These are phyloP conservation scores for Electrophaes corylata DNA, from an alignment of 2,888 invertebrate species.

Conservation along the genomic window DNA sequence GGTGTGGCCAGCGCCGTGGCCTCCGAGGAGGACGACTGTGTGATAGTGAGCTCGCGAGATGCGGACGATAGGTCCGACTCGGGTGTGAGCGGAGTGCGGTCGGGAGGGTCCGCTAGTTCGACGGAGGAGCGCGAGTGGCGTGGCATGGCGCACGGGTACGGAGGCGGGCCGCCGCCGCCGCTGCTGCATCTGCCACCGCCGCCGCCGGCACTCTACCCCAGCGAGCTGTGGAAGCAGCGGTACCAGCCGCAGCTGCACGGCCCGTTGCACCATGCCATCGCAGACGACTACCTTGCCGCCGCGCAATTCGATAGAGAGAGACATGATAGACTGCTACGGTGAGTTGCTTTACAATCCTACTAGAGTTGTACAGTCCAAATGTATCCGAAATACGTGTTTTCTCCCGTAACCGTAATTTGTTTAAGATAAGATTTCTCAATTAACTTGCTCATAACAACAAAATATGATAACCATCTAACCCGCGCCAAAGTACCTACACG, in stretches of 20 bases:
- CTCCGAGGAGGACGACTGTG: constrained; percentile 87
- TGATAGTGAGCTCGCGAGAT: constrained; percentile 85
- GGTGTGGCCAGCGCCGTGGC: constrained; percentile 82
- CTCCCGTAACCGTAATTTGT: not conserved
- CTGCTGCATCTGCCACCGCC: constrained; percentile 77
- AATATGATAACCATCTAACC: not conserved
- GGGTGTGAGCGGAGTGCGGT: constrained; percentile 90
- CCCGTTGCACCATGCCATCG: constrained; percentile 80
- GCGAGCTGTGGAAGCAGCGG: constrained; percentile 86
- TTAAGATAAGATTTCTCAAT: not conserved
- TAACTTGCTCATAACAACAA: not conserved
- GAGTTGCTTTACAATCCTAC: constrained; percentile 47
- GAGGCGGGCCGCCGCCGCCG: constrained; percentile 86
- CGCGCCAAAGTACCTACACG: not conserved
- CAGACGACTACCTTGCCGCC: constrained; percentile 79
- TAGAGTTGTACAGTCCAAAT: not conserved
- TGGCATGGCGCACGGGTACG: constrained; percentile 88
- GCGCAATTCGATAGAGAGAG: constrained; percentile 86
- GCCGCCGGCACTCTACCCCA: constrained; percentile 81
- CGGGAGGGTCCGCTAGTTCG: constrained; percentile 89
- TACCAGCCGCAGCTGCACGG: constrained; percentile 82
- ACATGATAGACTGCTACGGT: constrained; percentile 88
- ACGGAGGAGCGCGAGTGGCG: constrained; percentile 91
- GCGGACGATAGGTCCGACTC: constrained; percentile 86
- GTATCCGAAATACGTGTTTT: not conserved